Conservation (phyloP, 2,888 invertebrate species). For the Tachina grossa region DNA sequence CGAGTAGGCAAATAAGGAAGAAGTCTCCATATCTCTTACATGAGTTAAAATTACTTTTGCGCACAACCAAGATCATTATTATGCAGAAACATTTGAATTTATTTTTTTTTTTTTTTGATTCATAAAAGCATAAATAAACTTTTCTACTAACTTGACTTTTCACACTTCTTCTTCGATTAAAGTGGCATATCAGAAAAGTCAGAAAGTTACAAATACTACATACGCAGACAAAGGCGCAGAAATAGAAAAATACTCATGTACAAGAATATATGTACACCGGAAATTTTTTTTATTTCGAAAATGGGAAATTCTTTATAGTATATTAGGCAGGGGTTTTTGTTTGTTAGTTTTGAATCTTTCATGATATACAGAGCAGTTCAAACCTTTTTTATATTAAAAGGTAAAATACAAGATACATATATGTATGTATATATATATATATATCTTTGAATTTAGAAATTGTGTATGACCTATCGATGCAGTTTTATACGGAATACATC, state of each 20-base stretch:
- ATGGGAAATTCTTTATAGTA: too few relatives aligned
- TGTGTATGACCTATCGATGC: too few relatives aligned
- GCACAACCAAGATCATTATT: constrained; percentile 70
- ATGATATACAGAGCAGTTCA: too few relatives aligned
- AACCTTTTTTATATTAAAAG: too few relatives aligned
- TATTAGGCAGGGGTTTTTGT: too few relatives aligned
- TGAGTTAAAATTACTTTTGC: constrained; percentile 28
- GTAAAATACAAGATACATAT: too few relatives aligned
- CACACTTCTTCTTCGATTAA: constrained; percentile 70
- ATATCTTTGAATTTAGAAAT: too few relatives aligned
- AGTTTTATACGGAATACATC: too few relatives aligned
- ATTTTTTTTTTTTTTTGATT: constrained; percentile 62
- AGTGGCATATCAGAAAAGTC: constrained; percentile 57
- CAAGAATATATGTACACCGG: too few relatives aligned
- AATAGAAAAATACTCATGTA: not conserved
- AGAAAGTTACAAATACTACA: constrained; percentile 51
- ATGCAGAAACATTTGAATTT: constrained; percentile 66
- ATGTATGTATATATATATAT: too few relatives aligned
- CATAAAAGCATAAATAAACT: constrained; percentile 67
- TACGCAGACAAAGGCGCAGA: not conserved
- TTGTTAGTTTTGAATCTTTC: too few relatives aligned
- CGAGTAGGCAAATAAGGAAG: not conserved
- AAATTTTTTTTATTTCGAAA: too few relatives aligned
- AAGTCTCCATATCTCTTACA: not conserved
- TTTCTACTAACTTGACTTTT: constrained; percentile 74